These are phyloP conservation scores for Etheostoma nigrum DNA, from an alignment of 2,797 vertebrate species.

Conservation along the genomic window DNA sequence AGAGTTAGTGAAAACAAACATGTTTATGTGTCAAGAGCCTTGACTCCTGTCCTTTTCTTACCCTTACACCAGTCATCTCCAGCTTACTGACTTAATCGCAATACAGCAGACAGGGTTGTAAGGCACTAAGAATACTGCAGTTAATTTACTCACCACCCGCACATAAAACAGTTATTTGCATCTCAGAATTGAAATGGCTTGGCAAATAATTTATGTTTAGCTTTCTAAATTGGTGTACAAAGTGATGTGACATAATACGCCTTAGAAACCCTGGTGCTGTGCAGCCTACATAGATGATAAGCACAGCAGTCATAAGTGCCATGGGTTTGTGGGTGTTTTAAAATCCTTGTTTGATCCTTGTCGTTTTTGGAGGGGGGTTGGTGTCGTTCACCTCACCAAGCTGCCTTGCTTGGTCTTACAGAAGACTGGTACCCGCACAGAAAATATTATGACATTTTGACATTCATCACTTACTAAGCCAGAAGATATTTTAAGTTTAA, in stretches of 20 bases:
- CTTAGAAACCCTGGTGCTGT: conserved; percentile 11
- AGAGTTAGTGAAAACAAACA: conserved; percentile 25
- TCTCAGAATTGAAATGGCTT: conserved; percentile 39
- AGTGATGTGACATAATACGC: conserved; percentile 16
- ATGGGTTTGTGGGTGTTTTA: background rate
- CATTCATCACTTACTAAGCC: conserved; percentile 56
- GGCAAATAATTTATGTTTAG: conserved; percentile 40
- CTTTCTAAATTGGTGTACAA: conserved; percentile 21
- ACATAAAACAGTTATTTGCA: conserved; percentile 49
- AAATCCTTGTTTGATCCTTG: conserved; percentile 22
- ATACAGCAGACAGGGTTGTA: conserved; percentile 37
- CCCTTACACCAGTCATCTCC: conserved; percentile 13
- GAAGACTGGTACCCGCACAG: conserved; percentile 18
- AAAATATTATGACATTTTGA: conserved; percentile 44
- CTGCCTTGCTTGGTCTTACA: conserved; percentile 5
- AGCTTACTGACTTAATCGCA: conserved; percentile 54
- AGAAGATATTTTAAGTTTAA: conserved; percentile 60
- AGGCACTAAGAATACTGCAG: conserved; percentile 40
- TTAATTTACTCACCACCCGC: conserved; percentile 58
- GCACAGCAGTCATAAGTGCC: conserved; percentile 3
- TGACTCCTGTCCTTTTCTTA: background rate
- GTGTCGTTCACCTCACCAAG: conserved; percentile 5
- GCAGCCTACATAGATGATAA: conserved; percentile 8
- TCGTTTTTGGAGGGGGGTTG: background rate
- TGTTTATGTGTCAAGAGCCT: conserved; percentile 12